A percentile compares a stretch with the other conserved stretches of the same genome.
Evolutionary conservation across 2,888 invertebrate genomes (phyloP).

Genomic region (Nasonia oneida): DNA sequence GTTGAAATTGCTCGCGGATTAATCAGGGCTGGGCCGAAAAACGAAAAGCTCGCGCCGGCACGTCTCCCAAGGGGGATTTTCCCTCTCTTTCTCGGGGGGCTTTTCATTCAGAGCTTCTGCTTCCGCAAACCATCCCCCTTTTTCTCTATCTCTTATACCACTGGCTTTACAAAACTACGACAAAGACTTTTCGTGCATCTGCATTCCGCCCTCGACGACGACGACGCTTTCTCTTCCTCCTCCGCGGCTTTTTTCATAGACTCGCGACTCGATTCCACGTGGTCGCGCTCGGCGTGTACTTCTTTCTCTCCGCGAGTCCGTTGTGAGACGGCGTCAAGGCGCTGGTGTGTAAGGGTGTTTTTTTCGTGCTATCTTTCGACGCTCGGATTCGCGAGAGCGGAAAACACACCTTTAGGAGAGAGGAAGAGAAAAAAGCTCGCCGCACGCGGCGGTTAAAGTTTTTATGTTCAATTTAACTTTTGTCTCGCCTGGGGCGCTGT

Average conservation of each 20-base stretch:
- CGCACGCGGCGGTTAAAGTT: slow-evolving; percentile 18
- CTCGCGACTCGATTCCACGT: not conserved
- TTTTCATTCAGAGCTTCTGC: not conserved
- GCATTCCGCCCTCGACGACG: not conserved
- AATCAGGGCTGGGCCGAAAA: slow-evolving; percentile 9
- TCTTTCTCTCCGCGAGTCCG: not conserved
- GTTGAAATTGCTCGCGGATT: slow-evolving; percentile 15
- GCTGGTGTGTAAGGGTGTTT: not conserved
- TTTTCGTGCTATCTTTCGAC: not conserved
- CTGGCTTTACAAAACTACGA: slow-evolving; percentile 11
- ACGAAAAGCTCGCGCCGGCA: not conserved
- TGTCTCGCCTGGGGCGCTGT: not conserved
- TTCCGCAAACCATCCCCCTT: slow-evolving; percentile 4
- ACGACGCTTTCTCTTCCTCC: not conserved
- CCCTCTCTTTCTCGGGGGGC: not conserved
- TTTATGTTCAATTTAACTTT: slow-evolving; percentile 51
- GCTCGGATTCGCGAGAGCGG: not conserved
- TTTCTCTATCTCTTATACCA: not conserved
- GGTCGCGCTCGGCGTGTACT: not conserved
- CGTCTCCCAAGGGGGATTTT: not conserved
- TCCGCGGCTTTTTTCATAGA: not conserved
- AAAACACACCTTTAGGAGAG: not conserved
- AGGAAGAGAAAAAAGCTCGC: not conserved
- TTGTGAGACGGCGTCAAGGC: not conserved
- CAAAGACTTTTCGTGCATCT: not conserved